A percentile compares a stretch with the other conserved stretches of the same genome.
Evolutionary conservation across 2,888 invertebrate genomes (phyloP).

Genomic region (Invenusta paracnida): DNA sequence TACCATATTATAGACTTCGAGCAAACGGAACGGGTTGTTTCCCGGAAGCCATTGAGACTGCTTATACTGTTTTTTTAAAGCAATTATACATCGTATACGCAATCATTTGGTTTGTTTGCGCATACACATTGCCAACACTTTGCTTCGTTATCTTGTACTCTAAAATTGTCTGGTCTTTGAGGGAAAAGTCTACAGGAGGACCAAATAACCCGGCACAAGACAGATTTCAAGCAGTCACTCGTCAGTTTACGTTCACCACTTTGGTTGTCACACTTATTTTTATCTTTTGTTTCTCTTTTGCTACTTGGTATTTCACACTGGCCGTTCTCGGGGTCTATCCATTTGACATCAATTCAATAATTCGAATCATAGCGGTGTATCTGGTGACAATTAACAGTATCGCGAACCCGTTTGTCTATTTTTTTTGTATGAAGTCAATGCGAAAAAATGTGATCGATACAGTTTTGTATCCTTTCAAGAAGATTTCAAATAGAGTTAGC

Average conservation of each 20-base stretch:
- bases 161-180: neutral
- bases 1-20: neutral
- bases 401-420: neutral
- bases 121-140: neutral
- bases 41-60: neutral
- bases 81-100: neutral
- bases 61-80: neutral
- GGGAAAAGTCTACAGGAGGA: neutral
- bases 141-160: neutral
- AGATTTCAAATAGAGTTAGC: too few species aligned
- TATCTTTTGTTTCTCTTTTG: neutral
- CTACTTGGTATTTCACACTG: neutral
- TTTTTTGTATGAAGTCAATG: neutral
- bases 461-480: neutral
- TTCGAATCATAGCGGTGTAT: too few species aligned
- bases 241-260: neutral
- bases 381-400: neutral
- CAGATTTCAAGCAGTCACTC: neutral
- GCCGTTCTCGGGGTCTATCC: neutral
- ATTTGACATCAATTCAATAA: too few species aligned
- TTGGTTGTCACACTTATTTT: neutral
- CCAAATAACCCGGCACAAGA: neutral
- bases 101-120: neutral
- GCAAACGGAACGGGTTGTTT: neutral
- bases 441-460: neutral